Conservation (phyloP, 2,113 vertebrate species). For the Archocentrus centrarchus region DNA sequence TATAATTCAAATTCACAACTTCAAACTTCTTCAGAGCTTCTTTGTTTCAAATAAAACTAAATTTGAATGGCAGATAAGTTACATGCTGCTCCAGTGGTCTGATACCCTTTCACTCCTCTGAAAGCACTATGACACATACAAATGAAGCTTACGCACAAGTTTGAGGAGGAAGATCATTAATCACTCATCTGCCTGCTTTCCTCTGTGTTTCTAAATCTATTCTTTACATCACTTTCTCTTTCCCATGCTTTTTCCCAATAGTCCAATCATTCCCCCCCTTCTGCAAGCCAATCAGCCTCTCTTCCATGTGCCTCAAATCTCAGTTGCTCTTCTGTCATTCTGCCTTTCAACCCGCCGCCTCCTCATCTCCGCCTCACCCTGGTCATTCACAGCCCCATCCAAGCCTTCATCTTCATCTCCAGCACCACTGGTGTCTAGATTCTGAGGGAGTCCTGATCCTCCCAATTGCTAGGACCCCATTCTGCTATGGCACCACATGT, state of each 20-base stretch:
- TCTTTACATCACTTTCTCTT: background rate
- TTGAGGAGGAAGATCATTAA: too few relatives aligned
- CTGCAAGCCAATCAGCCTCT: background rate
- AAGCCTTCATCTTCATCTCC: background rate
- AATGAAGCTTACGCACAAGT: background rate
- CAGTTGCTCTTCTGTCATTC: background rate
- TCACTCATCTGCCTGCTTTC: background rate
- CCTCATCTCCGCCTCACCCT: background rate
- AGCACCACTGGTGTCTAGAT: too few relatives aligned
- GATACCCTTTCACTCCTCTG: background rate
- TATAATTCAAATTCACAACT: background rate
- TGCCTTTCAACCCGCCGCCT: background rate
- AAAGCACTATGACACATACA: background rate
- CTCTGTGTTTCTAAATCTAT: background rate
- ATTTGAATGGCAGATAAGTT: background rate
- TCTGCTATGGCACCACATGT: background rate
- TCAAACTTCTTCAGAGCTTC: background rate
- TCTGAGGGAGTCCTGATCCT: background rate
- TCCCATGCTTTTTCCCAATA: background rate
- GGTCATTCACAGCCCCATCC: background rate
- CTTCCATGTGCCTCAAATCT: background rate
- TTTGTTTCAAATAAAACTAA: background rate
- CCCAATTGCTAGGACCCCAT: background rate
- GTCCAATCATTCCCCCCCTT: background rate
- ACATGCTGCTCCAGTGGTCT: too few relatives aligned